Evolutionary conservation across 2,113 vertebrate species (phyloP).

Genomic region (Notarius lentiginosus): DNA sequence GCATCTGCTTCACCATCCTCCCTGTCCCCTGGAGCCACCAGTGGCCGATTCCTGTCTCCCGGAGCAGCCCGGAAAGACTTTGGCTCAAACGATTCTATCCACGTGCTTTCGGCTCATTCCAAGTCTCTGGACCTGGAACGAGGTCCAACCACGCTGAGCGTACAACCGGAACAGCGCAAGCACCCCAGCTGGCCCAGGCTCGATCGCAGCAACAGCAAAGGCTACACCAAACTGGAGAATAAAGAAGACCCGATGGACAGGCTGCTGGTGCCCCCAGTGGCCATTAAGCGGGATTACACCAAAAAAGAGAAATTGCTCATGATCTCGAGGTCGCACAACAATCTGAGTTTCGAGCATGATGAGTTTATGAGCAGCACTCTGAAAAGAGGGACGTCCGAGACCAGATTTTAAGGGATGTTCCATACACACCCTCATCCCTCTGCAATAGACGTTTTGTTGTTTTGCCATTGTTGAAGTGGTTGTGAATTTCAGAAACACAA

Average conservation of each 20-base stretch:
- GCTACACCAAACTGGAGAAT: conserved; percentile 91
- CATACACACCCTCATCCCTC: not conserved
- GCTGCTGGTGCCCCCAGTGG: conserved; percentile 71
- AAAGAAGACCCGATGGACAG: conserved; percentile 91
- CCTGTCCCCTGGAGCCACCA: conserved; percentile 73
- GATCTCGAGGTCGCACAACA: conserved; percentile 98
- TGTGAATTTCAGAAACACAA: conserved; percentile 24
- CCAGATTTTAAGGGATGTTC: conserved; percentile 80
- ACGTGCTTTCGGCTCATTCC: conserved; percentile 89
- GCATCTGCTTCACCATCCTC: conserved; percentile 75
- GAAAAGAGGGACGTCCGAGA: conserved; percentile 94
- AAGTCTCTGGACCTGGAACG: conserved; percentile 95
- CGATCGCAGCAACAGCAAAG: conserved; percentile 93
- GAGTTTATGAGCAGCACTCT: conserved; percentile 90
- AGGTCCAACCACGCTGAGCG: conserved; percentile 79
- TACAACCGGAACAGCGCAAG: conserved; percentile 89
- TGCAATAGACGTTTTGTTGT: conserved; percentile 3
- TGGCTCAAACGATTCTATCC: conserved; percentile 91
- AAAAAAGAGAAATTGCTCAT: conserved; percentile 98
- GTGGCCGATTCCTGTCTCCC: conserved; percentile 87
- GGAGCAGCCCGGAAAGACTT: conserved; percentile 88
- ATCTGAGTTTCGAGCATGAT: conserved; percentile 95
- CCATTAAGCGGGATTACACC: conserved; percentile 84
- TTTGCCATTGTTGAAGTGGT: conserved; percentile 19
- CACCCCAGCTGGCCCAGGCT: conserved; percentile 96